Evolutionary conservation across 1,140 invertebrate species (phyloP), one percentile per base, ranked within the genome.

Genomic region (Nasonia giraulti): DNA sequence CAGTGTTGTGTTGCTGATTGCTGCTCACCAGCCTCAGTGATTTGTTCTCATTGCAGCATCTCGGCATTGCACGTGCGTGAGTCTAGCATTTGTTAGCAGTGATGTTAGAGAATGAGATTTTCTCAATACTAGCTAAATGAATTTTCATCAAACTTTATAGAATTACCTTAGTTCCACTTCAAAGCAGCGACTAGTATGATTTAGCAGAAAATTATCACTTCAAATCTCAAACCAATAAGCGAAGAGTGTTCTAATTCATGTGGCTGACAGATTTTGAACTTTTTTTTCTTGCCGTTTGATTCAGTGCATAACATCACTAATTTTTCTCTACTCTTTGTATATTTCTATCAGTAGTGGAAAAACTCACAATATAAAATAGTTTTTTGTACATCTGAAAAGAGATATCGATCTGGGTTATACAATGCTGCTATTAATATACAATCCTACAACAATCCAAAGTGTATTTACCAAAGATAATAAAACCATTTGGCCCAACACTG

Each of bases 1-100:
- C 91, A 80, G 87, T 86, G 84, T 88, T 90, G 62, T 90, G 91
- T 87, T 88, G 89, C 88, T 89, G 91, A 88, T 88, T 91, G 87
- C 87, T 92, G 89, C 88, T 92, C 89, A 91, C 91, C 88, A 91
- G 90, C 88, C 91, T 92, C 90, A 91, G 91, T 91, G 92, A 88
- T 90, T 93, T 93, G 86, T 91, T 92, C 88, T 93, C 92, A 91
- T 93, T 92, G 88, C 90, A 93, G 88, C 92, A 93, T 93, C 92
- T 93, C 91, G 92, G 92, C 92, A 93, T 93, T 93, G 92, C 92
- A 93, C 91, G 87, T 87, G 87, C 79, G 84, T 88, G 88, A 33
- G 11, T 85, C 78, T 80, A 62, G n/a, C 5, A 84, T 73, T 62
- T 20, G 17, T 71, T 31, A 71, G 23, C 55, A 71, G 27, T 71